Conservation (phyloP, 1,140 invertebrate genomes). For the Ips nitidus region DNA sequence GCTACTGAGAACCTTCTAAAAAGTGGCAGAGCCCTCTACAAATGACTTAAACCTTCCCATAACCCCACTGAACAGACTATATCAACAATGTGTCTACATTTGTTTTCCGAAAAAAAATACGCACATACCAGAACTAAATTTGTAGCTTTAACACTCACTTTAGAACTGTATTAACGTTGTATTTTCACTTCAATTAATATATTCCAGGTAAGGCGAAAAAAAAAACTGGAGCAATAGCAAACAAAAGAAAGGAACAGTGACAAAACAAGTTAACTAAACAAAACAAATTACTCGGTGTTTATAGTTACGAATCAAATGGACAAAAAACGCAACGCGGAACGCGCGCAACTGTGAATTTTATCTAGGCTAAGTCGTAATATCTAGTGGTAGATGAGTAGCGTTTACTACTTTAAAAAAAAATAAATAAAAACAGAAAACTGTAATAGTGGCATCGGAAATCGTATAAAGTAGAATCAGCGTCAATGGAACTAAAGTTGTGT, state of each 20-base stretch:
- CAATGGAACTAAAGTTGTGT: too few relatives aligned
- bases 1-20: too few relatives aligned
- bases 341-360: conserved; percentile 46
- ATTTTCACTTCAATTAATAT: background rate
- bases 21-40: too few relatives aligned
- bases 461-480: too few relatives aligned
- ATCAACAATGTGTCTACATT: too few relatives aligned
- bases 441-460: conserved; percentile 44
- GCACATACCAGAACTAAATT: too few relatives aligned
- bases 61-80: too few relatives aligned
- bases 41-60: too few relatives aligned
- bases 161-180: background rate
- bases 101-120: too few relatives aligned
- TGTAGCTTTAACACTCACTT: too few relatives aligned
- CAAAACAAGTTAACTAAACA: background rate
- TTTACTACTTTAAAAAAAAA: conserved; percentile 14
- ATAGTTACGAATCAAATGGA: conserved; percentile 37
- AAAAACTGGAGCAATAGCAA: conserved; percentile 33
- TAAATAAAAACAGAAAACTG: background rate
- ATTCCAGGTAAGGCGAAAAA: conserved; percentile 9
- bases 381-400: conserved; percentile 49
- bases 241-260: background rate
- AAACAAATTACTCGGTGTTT: conserved; percentile 34
- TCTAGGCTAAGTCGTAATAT: conserved; percentile 48
- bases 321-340: background rate